Evolutionary conservation across 2,797 vertebrate genomes (phyloP).

Genomic region (Hyperoplus immaculatus): DNA sequence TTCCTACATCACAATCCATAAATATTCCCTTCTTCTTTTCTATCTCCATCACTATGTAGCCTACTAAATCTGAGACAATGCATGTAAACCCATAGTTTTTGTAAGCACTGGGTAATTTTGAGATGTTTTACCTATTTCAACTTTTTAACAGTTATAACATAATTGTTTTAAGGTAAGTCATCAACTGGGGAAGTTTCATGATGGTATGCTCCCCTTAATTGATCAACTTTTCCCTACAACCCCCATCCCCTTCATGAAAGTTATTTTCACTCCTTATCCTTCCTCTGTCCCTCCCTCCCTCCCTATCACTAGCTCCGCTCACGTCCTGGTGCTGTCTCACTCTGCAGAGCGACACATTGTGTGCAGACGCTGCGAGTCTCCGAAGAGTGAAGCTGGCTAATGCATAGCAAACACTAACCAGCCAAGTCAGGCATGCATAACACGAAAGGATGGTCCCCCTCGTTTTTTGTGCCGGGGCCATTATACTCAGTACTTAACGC

Average conservation of each 20-base stretch:
- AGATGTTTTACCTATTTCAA: no score
- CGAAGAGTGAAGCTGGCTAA: conserved; percentile 69
- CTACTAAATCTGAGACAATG: not conserved
- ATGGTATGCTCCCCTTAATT: conserved; percentile 30
- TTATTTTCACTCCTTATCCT: conserved; percentile 46
- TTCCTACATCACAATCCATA: conserved; percentile 43
- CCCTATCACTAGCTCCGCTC: conserved; percentile 34
- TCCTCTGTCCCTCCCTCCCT: conserved; percentile 31
- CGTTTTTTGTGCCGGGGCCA: conserved; percentile 43
- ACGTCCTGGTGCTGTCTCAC: conserved; percentile 65
- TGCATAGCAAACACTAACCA: conserved; percentile 77
- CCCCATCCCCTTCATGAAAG: conserved; percentile 1
- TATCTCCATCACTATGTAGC: conserved; percentile 15
- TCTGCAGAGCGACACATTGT: conserved; percentile 72
- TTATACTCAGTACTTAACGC: conserved; percentile 54
- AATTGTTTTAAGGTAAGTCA: no score
- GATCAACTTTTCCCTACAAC: conserved; percentile 6
- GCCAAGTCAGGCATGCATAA: conserved; percentile 68
- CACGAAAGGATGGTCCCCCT: conserved; percentile 60
- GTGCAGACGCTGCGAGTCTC: conserved; percentile 70
- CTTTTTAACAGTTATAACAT: no score
- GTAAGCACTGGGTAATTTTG: not conserved
- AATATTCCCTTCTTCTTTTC: conserved; percentile 19
- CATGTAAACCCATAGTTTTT: not conserved
- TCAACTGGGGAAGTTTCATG: no score